Evolutionary conservation across 2,113 vertebrate species (phyloP).

Genomic region (Pluvialis apricaria): DNA sequence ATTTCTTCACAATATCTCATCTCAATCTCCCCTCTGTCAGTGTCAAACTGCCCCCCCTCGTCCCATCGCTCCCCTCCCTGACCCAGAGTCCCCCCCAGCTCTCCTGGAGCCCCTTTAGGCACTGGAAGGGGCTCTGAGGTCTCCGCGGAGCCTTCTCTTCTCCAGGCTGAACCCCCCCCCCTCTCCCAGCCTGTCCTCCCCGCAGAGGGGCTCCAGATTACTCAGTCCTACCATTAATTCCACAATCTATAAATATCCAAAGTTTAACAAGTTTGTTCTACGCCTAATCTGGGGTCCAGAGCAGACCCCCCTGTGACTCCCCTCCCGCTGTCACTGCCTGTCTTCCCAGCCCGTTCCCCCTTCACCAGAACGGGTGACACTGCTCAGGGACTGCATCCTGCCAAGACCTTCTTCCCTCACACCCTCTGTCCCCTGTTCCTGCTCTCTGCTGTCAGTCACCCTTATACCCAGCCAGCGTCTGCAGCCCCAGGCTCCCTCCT

Average conservation of each 20-base stretch:
- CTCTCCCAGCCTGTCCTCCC: too few species aligned
- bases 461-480: background rate
- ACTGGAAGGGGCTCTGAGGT: too few species aligned
- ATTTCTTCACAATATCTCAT: too few species aligned
- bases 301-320: background rate
- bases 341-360: background rate
- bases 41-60: too few species aligned
- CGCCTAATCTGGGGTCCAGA: background rate
- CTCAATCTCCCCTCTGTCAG: too few species aligned
- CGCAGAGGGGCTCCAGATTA: too few species aligned
- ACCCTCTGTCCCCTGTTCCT: background rate
- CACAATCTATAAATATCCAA: accelerated
- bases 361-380: background rate
- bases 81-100: too few species aligned
- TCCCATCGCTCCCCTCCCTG: too few species aligned
- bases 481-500: background rate
- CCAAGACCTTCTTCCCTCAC: background rate
- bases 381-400: background rate
- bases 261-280: background rate
- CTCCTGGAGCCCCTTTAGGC: too few species aligned
- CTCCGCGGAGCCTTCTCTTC: too few species aligned
- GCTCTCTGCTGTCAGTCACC: background rate
- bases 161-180: too few species aligned
- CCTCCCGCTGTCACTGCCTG: background rate
- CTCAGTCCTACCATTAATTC: background rate